Conservation (phyloP, 2,888 invertebrate species). For the Sesia apiformis region DNA sequence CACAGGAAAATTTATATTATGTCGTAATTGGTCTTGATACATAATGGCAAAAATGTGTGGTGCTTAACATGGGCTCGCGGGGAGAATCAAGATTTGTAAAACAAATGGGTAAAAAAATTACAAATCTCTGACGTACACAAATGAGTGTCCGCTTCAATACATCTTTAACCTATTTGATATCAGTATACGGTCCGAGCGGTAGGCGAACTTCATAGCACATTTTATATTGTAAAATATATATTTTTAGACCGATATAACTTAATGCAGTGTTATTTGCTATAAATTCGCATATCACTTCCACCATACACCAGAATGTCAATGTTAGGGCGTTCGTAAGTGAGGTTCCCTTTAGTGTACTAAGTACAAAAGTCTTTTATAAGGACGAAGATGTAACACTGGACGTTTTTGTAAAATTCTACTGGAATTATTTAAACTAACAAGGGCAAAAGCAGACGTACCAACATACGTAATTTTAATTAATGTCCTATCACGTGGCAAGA, state of each 20-base stretch:
- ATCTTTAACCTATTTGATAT: conserved; percentile 57
- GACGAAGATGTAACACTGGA: conserved; percentile 71
- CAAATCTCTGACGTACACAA: conserved; percentile 24
- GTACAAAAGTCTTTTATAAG: conserved; percentile 67
- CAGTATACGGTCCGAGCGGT: conserved; percentile 35
- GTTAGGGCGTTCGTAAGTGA: too few relatives aligned
- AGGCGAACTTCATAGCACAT: conserved; percentile 1
- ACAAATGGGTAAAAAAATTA: too few relatives aligned
- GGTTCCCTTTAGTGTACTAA: conserved; percentile 41
- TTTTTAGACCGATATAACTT: conserved; percentile 20
- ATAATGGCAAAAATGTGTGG: too few relatives aligned
- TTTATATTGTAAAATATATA: not conserved
- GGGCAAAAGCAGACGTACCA: conserved; percentile 39
- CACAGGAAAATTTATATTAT: too few relatives aligned
- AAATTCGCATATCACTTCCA: too few relatives aligned
- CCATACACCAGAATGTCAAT: too few relatives aligned
- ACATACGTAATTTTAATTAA: conserved; percentile 32
- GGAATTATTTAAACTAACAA: conserved; percentile 21
- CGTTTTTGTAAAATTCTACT: conserved; percentile 52
- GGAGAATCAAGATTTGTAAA: too few relatives aligned
- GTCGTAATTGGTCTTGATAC: too few relatives aligned
- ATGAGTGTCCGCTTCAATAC: conserved; percentile 25
- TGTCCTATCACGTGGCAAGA: conserved; percentile 57
- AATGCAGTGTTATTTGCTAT: conserved; percentile 2
- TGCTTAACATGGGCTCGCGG: too few relatives aligned